These are phyloP conservation scores for Neofelis nebulosa DNA, from an alignment of 2,113 vertebrate species.

Conservation along the genomic window DNA sequence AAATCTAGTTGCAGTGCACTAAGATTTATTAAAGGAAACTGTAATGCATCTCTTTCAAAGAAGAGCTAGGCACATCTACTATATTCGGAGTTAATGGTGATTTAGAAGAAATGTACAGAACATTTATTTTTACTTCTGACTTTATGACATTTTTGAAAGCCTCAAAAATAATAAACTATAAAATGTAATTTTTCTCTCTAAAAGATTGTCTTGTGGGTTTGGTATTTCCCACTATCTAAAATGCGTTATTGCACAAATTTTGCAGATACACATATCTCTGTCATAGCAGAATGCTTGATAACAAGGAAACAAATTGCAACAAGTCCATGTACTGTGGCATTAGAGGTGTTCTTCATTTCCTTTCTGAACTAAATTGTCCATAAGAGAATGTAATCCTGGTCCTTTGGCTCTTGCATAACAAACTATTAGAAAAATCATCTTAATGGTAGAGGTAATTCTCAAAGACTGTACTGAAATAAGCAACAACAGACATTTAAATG, in stretches of 20 bases:
- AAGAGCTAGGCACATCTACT: constrained; percentile 36
- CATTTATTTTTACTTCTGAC: constrained; percentile 66
- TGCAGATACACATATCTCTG: neutral
- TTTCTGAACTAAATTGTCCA: neutral
- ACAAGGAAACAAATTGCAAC: constrained; percentile 30
- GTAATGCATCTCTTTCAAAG: constrained; percentile 68
- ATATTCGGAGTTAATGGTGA: constrained; percentile 72
- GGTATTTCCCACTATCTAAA: constrained; percentile 3
- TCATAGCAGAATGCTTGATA: neutral
- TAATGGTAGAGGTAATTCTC: neutral
- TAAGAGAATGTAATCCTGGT: neutral
- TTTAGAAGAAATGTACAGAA: constrained; percentile 51
- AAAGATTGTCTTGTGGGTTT: neutral
- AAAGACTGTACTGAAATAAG: neutral
- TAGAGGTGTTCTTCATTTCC: neutral
- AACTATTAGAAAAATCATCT: neutral
- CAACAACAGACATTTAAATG: neutral
- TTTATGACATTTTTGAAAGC: constrained; percentile 73
- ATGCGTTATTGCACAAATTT: neutral
- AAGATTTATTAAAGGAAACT: constrained; percentile 78
- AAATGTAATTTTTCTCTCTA: constrained; percentile 61
- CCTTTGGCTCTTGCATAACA: neutral
- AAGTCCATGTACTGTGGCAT: neutral
- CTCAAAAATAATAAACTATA: constrained; percentile 74
- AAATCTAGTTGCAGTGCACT: constrained; percentile 65